Conservation (phyloP, 2,797 vertebrate species). For the Sebastes iracundus region DNA sequence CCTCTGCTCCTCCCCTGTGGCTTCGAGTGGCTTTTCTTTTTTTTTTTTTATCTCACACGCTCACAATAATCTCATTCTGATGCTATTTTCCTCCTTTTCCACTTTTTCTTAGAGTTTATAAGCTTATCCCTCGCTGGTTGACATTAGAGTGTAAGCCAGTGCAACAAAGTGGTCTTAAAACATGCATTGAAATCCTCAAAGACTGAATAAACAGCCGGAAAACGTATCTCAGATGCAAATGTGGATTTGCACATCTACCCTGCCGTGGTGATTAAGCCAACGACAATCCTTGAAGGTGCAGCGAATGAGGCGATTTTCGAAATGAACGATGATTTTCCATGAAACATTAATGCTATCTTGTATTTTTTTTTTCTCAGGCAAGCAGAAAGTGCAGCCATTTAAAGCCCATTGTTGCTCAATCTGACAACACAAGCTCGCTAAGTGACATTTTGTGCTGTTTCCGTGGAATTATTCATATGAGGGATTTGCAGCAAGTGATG, state of each 20-base stretch:
- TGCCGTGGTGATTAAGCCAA: conserved; percentile 65
- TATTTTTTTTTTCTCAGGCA: conserved; percentile 21
- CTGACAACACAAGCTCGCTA: conserved; percentile 52
- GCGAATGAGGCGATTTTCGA: conserved; percentile 68
- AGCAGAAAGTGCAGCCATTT: conserved; percentile 65
- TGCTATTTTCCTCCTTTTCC: conserved; percentile 56
- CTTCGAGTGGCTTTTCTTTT: conserved; percentile 37
- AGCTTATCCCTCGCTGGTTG: conserved; percentile 69
- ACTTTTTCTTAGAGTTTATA: conserved; percentile 56
- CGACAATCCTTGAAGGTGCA: conserved; percentile 55
- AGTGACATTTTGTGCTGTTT: conserved; percentile 66
- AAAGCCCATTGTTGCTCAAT: conserved; percentile 73
- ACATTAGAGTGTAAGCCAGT: conserved; percentile 71
- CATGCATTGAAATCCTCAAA: conserved; percentile 72
- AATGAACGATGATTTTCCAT: conserved; percentile 70
- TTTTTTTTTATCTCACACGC: conserved; percentile 18
- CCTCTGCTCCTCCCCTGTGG: conserved; percentile 31
- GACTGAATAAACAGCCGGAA: conserved; percentile 66
- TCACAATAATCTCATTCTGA: conserved; percentile 73
- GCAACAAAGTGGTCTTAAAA: conserved; percentile 77
- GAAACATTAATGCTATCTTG: conserved; percentile 71
- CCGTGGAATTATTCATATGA: conserved; percentile 69
- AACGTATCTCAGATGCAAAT: conserved; percentile 78
- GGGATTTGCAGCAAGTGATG: conserved; percentile 47
- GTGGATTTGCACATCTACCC: conserved; percentile 61